These are phyloP conservation scores for Chlorops oryzae DNA, from an alignment of 1,140 invertebrate species.

Conservation along the genomic window DNA sequence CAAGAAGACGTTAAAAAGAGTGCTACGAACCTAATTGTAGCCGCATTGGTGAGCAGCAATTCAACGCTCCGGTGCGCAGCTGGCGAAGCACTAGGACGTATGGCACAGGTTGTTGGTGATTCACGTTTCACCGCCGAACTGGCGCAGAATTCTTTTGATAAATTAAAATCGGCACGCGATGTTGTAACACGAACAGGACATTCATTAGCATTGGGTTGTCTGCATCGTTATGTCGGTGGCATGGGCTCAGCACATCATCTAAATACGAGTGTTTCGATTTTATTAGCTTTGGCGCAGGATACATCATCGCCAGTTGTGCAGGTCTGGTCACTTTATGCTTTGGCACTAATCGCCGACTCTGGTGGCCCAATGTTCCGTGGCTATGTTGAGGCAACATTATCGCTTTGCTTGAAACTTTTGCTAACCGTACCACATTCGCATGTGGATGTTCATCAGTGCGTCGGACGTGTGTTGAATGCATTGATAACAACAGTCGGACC, in stretches of 20 bases:
- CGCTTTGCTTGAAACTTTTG: conserved; percentile 81
- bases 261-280: conserved; percentile 87
- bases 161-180: conserved; percentile 79
- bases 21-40: conserved; percentile 72
- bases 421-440: conserved; percentile 81
- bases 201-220: conserved; percentile 84
- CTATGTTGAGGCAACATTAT: conserved; percentile 92
- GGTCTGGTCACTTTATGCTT: conserved; percentile 93
- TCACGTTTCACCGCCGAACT: conserved; percentile 83
- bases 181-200: conserved; percentile 85
- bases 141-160: conserved; percentile 86
- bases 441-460: conserved; percentile 90
- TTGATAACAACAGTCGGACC: conserved; percentile 97
- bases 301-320: conserved; percentile 52
- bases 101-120: conserved; percentile 82
- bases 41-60: conserved; percentile 76
- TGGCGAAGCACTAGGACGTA: conserved; percentile 79
- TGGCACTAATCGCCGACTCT: conserved; percentile 93
- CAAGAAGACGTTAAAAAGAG: conserved; percentile 86
- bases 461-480: conserved; percentile 88
- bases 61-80: conserved; percentile 81
- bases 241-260: conserved; percentile 89
- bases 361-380: conserved; percentile 97
- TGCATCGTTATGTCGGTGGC: conserved; percentile 85
- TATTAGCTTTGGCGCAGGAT: conserved; percentile 91